phyloP scores from a whole-genome alignment of 1,140 invertebrate genomes.

The Tribolium madens region DNA sequence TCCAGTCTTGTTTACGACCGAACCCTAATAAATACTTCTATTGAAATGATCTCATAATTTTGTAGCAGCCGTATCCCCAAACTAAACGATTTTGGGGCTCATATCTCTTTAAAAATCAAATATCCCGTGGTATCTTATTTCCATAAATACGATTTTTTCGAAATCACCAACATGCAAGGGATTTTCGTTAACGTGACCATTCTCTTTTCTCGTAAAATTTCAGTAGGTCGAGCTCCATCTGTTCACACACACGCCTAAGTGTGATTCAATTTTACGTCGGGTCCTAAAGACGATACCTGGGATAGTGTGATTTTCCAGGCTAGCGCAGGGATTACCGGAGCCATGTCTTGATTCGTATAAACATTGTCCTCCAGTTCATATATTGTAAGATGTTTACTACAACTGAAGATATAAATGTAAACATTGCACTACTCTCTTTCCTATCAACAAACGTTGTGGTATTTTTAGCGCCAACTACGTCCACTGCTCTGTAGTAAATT shows the following conservation, averaged over 20 bases:
- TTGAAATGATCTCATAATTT: conserved; percentile 24
- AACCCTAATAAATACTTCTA: conserved; percentile 33
- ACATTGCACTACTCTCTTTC: conserved; percentile 33
- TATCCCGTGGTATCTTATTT: conserved; percentile 2
- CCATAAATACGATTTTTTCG: conserved; percentile 10
- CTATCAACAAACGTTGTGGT: conserved; percentile 24
- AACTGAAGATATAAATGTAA: conserved; percentile 44
- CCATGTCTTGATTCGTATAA: conserved; percentile 22
- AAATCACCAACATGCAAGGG: neutral
- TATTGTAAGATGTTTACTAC: conserved; percentile 30
- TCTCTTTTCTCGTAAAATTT: conserved; percentile 20
- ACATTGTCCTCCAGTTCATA: conserved; percentile 33
- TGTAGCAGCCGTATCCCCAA: neutral
- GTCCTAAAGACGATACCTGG: conserved; percentile 23
- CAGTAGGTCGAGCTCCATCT: conserved; percentile 14
- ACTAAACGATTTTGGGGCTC: conserved; percentile 1
- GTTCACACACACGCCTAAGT: conserved; percentile 18
- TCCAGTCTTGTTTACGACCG: conserved; percentile 18
- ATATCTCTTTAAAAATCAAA: conserved; percentile 34
- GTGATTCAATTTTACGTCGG: conserved; percentile 24
- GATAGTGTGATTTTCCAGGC: conserved; percentile 20
- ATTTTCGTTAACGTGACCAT: conserved; percentile 1
- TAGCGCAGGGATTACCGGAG: conserved; percentile 1
- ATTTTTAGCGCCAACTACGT: conserved; percentile 41
- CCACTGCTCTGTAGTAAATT: conserved; percentile 33